Base-by-base conservation (phyloP, 2,113 vertebrate species). In the Prionailurus viverrinus region DNA sequence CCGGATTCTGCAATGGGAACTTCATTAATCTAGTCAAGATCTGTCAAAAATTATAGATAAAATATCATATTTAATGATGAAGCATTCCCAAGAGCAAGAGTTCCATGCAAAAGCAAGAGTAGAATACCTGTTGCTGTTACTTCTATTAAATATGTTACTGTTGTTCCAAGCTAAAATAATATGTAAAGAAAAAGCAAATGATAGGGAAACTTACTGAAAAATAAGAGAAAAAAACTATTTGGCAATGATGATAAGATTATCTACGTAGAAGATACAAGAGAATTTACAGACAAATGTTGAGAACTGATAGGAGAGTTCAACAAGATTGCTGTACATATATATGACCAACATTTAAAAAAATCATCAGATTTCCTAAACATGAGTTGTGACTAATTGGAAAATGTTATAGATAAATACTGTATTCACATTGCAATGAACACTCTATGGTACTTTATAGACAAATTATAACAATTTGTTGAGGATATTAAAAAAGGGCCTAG, bases 281-380 rank as follows among this genome's bases (percentile, higher is more conserved):
- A 63, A 95, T 27, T 82, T 96, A 84, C 13, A 89, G 63, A 84
- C 29, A 92, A 76, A 79, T 73, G 18, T 18, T 58, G n/a, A 93
- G 19, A 93, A 79, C 41, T 73, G 31, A 21, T 84, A 83, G 65
- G 48, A 55, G 48, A 71, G 31, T 76, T 76, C 19, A 76, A 5
- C 31, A n/a, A 94, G 74, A 81, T 39, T 81, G 8, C 31, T 55
- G 12, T 78, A 53, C 13, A 51, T 61, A 41, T 15, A 31, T 5
- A 66, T 14, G 18, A 82, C 58, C 16, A 55, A 88, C 9, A 66
- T 81, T 79, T 39, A 2, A n/a, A 33, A 88, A 58, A 92, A 66
- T 74, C 14, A 68, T 85, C 14, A 33, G 3, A n/a, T 39, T 85
- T 73, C 27, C 33, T 95, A 66, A 86, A 29, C 25, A 73, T 31